Evolutionary conservation across 2,888 invertebrate species (phyloP).

Genomic region (Diaphora mendica): DNA sequence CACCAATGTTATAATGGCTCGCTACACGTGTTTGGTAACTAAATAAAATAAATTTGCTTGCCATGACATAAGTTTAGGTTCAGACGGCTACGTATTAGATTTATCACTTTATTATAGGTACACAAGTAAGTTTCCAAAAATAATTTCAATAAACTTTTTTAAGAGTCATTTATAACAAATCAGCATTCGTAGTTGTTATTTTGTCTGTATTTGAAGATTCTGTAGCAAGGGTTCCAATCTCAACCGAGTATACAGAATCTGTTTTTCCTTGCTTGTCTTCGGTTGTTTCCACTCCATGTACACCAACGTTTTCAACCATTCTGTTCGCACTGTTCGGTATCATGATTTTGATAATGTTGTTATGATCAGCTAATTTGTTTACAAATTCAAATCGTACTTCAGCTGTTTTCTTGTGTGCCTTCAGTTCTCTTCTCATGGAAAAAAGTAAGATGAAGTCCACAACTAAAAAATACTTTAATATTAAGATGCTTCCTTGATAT

Average conservation of each 20-base stretch:
- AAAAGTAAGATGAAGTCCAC: neutral
- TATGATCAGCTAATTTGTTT: slow-evolving; percentile 7
- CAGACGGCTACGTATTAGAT: no score
- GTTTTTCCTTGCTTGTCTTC: neutral
- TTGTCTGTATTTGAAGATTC: neutral
- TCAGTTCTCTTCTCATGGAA: neutral
- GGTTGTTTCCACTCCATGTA: neutral
- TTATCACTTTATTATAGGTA: neutral
- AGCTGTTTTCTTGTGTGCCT: neutral
- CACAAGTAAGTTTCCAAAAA: neutral
- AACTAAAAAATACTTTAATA: slow-evolving; percentile 1
- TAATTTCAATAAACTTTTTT: neutral
- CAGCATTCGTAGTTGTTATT: neutral
- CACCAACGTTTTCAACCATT: neutral
- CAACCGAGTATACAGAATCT: neutral
- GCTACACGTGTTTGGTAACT: no score
- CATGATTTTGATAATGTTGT: slow-evolving; percentile 5
- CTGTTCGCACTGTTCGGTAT: slow-evolving; percentile 1
- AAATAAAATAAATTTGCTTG: no score
- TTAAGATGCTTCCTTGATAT: neutral
- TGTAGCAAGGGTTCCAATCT: neutral
- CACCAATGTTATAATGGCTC: no score
- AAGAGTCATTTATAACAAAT: neutral
- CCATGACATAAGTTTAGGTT: no score
- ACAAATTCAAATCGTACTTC: slow-evolving; percentile 5